These are phyloP conservation scores for Poecile montanus DNA, from an alignment of 2,797 vertebrate genomes.

Conservation along the genomic window DNA sequence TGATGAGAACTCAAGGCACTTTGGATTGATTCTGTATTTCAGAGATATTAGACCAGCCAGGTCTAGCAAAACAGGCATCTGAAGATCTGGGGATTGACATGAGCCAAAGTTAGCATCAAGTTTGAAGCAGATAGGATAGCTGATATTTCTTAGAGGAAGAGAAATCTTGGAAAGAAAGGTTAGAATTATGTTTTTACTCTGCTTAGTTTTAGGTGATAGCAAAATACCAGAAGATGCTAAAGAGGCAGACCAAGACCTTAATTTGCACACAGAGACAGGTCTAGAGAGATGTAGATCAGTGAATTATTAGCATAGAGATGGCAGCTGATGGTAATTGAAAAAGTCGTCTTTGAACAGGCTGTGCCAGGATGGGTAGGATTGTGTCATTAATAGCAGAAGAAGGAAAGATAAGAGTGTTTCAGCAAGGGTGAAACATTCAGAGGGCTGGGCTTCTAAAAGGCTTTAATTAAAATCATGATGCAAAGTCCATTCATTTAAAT, in stretches of 20 bases:
- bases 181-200: not conserved
- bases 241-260: not conserved
- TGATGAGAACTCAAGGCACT: not conserved
- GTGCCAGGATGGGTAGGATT: not conserved
- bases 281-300: slow-evolving; percentile 14
- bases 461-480: slow-evolving; percentile 40
- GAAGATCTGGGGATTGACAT: not conserved
- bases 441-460: slow-evolving; percentile 2
- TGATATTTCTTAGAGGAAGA: not conserved
- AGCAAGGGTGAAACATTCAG: slow-evolving; percentile 31
- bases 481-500: slow-evolving; percentile 43
- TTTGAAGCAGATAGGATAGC: not conserved
- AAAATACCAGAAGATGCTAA: not conserved
- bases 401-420: slow-evolving; percentile 18
- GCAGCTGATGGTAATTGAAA: slow-evolving; percentile 38
- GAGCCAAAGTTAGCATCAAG: not conserved
- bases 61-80: not conserved
- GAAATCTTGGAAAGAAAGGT: not conserved
- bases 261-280: not conserved
- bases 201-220: not conserved
- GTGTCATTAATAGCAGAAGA: not conserved
- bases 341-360: slow-evolving; percentile 3
- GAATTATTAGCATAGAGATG: slow-evolving; percentile 36
- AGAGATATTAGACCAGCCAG: not conserved
- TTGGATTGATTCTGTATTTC: not conserved